Conservation (phyloP, 2,113 vertebrate species). For the Cichladusa arquata region DNA sequence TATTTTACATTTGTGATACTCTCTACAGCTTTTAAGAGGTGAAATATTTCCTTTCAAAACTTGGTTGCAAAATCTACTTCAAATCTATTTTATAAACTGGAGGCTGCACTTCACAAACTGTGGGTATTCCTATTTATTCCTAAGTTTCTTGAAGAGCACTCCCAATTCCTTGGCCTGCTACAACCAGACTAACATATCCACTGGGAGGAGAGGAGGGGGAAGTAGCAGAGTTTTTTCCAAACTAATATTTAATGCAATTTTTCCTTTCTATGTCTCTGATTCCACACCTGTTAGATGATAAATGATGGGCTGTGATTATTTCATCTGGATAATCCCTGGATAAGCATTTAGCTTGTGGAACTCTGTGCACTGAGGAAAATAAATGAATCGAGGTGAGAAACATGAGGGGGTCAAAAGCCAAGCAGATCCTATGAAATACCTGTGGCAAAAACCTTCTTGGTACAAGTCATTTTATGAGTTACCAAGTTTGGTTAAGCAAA, state of each 20-base stretch:
- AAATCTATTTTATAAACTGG: neutral
- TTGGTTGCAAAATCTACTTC: neutral
- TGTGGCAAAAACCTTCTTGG: neutral
- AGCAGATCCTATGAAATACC: neutral
- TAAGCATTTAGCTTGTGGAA: neutral
- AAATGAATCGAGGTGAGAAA: neutral
- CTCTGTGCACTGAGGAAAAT: neutral
- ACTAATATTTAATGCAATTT: neutral
- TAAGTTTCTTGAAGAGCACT: neutral
- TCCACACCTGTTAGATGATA: neutral
- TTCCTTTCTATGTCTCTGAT: neutral
- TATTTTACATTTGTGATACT: neutral
- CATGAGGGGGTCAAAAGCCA: neutral
- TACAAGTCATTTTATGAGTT: neutral
- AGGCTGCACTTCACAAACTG: neutral
- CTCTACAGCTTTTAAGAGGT: neutral
- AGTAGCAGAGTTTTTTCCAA: neutral
- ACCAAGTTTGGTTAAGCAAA: neutral
- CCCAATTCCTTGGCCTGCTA: neutral
- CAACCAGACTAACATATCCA: neutral
- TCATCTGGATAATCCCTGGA: neutral
- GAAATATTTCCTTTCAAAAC: neutral
- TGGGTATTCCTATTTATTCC: neutral
- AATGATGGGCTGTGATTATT: neutral
- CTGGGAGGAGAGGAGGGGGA: neutral